Evolutionary conservation across 2,888 invertebrate genomes (phyloP).

Genomic region (Himalopsyche tibetana): DNA sequence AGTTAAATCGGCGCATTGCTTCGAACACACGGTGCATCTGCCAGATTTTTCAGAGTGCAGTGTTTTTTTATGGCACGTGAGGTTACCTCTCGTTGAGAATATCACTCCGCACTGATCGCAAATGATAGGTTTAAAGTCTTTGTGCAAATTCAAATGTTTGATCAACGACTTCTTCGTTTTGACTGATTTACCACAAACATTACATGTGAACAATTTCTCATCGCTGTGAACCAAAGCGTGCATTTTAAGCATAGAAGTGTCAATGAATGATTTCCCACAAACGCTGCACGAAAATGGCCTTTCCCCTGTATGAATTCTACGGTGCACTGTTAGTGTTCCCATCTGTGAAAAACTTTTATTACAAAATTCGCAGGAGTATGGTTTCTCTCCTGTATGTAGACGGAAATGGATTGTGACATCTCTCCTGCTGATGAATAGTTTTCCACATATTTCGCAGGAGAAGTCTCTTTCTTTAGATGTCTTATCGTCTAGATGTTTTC

Average conservation of each 20-base stretch:
- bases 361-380: slow-evolving; percentile 57
- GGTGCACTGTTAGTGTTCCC: slow-evolving; percentile 64
- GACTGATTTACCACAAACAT: slow-evolving; percentile 76
- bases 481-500: slow-evolving; percentile 73
- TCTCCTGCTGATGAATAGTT: slow-evolving; percentile 71
- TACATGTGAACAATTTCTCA: slow-evolving; percentile 77
- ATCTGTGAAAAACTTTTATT: slow-evolving; percentile 55
- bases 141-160: slow-evolving; percentile 73
- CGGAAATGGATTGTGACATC: slow-evolving; percentile 71
- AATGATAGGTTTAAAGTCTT: slow-evolving; percentile 71
- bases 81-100: slow-evolving; percentile 73
- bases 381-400: slow-evolving; percentile 72
- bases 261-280: slow-evolving; percentile 66
- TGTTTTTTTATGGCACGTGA: slow-evolving; percentile 58
- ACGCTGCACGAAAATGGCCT: slow-evolving; percentile 72
- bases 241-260: slow-evolving; percentile 69
- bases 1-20: slow-evolving; percentile 76
- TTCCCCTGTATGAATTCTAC: slow-evolving; percentile 72
- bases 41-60: slow-evolving; percentile 63
- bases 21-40: slow-evolving; percentile 75
- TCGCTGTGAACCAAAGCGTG: slow-evolving; percentile 73
- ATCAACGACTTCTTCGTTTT: slow-evolving; percentile 75
- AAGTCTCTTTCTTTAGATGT: slow-evolving; percentile 67
- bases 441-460: slow-evolving; percentile 71
- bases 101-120: slow-evolving; percentile 74